Conservation (phyloP, 64 coral and sea anemone genomes). For the Hydrozoanthus tunicans region DNA sequence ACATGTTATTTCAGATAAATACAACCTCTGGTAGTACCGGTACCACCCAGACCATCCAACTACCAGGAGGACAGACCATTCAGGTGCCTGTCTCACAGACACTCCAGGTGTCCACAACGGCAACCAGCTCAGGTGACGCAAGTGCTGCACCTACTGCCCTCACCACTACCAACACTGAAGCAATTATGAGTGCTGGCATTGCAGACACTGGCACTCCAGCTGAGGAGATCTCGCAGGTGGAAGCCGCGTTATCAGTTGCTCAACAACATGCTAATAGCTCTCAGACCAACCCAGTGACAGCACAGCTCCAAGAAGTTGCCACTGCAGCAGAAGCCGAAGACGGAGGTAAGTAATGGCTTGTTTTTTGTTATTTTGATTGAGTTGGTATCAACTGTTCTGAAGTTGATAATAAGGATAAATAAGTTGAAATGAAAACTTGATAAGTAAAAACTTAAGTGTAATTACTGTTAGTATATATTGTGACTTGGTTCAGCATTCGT, state of each 20-base stretch:
- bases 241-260: slow-evolving; percentile 30
- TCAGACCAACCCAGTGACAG: neutral
- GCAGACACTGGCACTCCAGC: slow-evolving; percentile 42
- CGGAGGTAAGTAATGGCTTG: neutral
- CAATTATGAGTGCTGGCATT: slow-evolving; percentile 78
- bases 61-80: slow-evolving; percentile 89
- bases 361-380: neutral
- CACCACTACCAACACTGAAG: slow-evolving; percentile 75
- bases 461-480: no score
- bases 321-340: slow-evolving; percentile 26
- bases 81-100: slow-evolving; percentile 87
- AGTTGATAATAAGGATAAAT: no score
- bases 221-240: slow-evolving; percentile 42
- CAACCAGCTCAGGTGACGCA: slow-evolving; percentile 26
- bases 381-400: no score
- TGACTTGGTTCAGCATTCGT: no score
- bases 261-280: slow-evolving; percentile 47
- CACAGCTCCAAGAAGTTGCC: slow-evolving; percentile 24
- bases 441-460: no score
- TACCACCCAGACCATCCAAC: slow-evolving; percentile 82
- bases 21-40: slow-evolving; percentile 61
- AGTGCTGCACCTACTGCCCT: slow-evolving; percentile 37
- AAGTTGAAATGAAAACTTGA: no score
- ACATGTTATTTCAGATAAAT: slow-evolving; percentile 47
- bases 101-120: slow-evolving; percentile 59